Evolutionary conservation across 2,888 invertebrate genomes (phyloP), one percentile per base, ranked within the genome.

Genomic region (Pycnomerus fuliginosus): DNA sequence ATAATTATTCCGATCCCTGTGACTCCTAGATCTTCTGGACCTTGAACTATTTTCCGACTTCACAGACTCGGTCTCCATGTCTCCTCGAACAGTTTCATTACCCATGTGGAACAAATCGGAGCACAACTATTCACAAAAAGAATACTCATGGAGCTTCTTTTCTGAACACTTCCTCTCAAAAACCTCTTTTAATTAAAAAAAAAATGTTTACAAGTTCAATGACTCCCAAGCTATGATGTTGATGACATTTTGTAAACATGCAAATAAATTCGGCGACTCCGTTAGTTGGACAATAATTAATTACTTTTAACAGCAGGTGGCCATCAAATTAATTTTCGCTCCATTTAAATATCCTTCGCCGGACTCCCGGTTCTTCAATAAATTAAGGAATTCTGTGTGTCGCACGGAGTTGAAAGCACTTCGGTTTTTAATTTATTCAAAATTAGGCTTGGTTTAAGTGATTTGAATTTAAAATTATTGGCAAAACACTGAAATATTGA

Each of bases 61-160:
- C 64, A 94, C 86, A 62, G 93, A 93, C 78, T 94, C 94, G 64
- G 90, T 91, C 80, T 94, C 94, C 91, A 92, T 92, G 71, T 75
- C 77, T 72, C 73, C 68, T n/a, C n/a, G n/a, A 59, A 71, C 71
- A 65, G 70, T 72, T 64, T 71, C 72, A 68, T 73, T 74, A 72
- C 75, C 74, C 74, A 72, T 72, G 52, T 46, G 54, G 45, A 44
- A 31, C 22, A 7, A 29, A 32, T 37, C 12, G 31, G 25, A 11
- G 22, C 35, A 20, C 8, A 3, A 2, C 2, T 2, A 30, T 13
- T 37, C 20, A 10, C 12, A 14, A 16, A 29, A 20, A 31, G 27
- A 44, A 39, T 17, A 28, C 43, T 48, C 48, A 48, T 48, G 38
- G 25, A 44, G 27, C 24, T 16, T 33, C 16, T 16, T 48, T 44